Percentiles rank a stretch among this genome's conserved stretches.
These are phyloP conservation scores for Tryphoninae sp. DNA, from an alignment of 2,888 invertebrate species.

Conservation along the genomic window DNA sequence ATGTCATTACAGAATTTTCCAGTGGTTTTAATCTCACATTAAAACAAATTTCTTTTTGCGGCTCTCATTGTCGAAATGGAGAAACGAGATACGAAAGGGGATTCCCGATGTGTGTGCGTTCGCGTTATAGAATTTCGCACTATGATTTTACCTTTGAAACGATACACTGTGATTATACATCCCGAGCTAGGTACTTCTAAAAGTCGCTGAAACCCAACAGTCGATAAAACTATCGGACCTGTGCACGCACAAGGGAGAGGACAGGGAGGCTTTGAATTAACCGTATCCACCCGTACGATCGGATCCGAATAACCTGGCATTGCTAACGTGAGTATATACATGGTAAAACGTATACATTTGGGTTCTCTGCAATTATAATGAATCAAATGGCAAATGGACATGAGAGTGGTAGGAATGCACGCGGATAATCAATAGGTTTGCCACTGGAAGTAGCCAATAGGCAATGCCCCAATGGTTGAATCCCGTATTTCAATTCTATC, in stretches of 20 bases:
- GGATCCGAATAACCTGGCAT: slow-evolving; percentile 2
- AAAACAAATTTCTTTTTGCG: too few relatives aligned
- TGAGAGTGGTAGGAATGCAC: slow-evolving; percentile 51
- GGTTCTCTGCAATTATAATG: slow-evolving; percentile 58
- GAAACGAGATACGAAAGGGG: too few relatives aligned
- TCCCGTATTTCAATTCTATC: slow-evolving; percentile 64
- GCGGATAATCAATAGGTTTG: slow-evolving; percentile 64
- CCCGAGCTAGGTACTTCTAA: slow-evolving; percentile 3
- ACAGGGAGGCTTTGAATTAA: slow-evolving; percentile 6
- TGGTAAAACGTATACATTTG: slow-evolving; percentile 28
- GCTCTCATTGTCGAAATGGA: too few relatives aligned
- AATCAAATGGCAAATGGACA: slow-evolving; percentile 62
- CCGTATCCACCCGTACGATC: slow-evolving; percentile 27
- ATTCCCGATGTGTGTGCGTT: too few relatives aligned
- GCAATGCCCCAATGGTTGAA: slow-evolving; percentile 46
- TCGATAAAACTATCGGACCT: not conserved
- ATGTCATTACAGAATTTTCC: not conserved
- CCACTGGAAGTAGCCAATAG: slow-evolving; percentile 59
- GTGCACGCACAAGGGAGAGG: not conserved
- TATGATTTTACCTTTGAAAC: too few relatives aligned
- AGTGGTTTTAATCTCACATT: too few relatives aligned
- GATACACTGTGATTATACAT: not conserved
- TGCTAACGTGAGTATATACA: not conserved
- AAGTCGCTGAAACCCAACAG: not conserved
- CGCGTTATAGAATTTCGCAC: too few relatives aligned